Evolutionary conservation across 2,113 vertebrate species (phyloP).

Genomic region (Accipiter cooperii): DNA sequence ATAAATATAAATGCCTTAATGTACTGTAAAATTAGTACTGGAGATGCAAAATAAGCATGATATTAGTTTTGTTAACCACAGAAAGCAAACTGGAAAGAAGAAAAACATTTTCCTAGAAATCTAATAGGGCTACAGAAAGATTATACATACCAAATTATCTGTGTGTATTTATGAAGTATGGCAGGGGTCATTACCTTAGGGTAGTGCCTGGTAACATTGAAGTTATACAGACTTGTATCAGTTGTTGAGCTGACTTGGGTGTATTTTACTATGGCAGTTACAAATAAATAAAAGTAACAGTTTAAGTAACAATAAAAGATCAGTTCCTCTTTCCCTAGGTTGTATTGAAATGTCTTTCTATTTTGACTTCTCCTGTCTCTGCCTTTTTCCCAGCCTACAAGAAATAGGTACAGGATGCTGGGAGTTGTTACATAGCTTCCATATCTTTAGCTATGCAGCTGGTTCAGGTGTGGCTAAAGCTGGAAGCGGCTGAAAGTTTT

Average conservation of each 20-base stretch:
- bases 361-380: neutral
- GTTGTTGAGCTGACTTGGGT: neutral
- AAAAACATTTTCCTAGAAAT: neutral
- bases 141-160: neutral
- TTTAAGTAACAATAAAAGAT: neutral
- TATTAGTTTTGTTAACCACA: constrained; percentile 35
- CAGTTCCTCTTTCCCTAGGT: neutral
- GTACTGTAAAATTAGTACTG: constrained; percentile 38
- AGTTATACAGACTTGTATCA: neutral
- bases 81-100: constrained; percentile 2
- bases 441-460: neutral
- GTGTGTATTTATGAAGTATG: neutral
- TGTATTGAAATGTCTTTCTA: neutral
- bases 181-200: neutral
- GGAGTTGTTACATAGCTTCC: neutral
- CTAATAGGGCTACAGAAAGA: neutral
- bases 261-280: neutral
- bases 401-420: neutral
- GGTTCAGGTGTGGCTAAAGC: neutral
- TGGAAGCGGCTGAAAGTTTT: neutral
- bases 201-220: neutral
- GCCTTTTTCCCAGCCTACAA: neutral
- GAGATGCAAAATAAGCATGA: constrained; percentile 28
- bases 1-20: neutral
- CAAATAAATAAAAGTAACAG: neutral